Evolutionary conservation across 2,797 vertebrate species (phyloP), one percentile per base, ranked within the genome.

Genomic region (Girardinus metallicus): DNA sequence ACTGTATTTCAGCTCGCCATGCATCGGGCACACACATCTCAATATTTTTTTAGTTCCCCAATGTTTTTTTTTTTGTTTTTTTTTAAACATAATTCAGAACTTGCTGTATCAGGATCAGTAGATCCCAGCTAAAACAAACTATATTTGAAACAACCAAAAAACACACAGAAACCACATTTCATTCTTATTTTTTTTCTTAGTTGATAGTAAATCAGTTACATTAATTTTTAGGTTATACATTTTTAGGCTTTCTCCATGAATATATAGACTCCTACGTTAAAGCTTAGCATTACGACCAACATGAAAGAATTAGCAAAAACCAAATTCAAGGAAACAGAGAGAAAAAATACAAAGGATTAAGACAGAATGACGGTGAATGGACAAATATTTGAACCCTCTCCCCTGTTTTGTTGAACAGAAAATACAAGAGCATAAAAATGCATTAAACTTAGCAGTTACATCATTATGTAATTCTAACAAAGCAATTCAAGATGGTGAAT

Each of bases 251-350:
- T 95, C 94, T 94, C 96, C 95, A 94, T 96, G 95, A 95, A 96
- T 96, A 96, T 96, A 96, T 94, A 96, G 96, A 95, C 94, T 95
- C 95, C 96, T 96, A 96, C 94, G 87, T 95, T 96, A 97, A 96
- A 97, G 96, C 96, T 96, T 96, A 96, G 96, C 96, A 94, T 96
- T 95, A 95, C 85, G 87, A 92, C 93, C 90, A 88, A 94, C 90
- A 93, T 93, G 92, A 93, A 78, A 91, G 86, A 90, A 88, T 92
- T 88, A 91, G 90, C 88, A 86, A 92, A 94, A 94, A 83, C 83
- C 41, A 89, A 89, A 93, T 91, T 88, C 39, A 75, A 91, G 81
- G 75, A 34, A 39, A 60, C 78, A 83, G 64, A 80, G 76, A 78
- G 79, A 73, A 72, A 29, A 68, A 81, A 76, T 23, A 51, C 66